Percentiles rank a stretch among this genome's conserved stretches.
Evolutionary conservation across 2,113 vertebrate species (phyloP).

Genomic region (Trichomycterus rosablanca): DNA sequence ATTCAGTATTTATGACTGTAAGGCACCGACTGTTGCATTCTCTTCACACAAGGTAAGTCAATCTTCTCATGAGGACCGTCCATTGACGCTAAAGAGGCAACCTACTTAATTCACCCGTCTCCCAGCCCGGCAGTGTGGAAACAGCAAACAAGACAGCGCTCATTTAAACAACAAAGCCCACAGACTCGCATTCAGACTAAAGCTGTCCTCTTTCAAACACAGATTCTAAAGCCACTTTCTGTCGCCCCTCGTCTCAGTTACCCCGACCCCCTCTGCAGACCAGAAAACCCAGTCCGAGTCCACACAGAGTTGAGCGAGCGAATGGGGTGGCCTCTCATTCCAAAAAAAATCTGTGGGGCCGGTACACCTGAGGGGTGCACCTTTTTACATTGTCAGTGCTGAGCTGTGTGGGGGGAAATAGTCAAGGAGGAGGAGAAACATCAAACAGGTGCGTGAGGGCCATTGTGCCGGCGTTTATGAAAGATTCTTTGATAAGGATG

Average conservation of each 20-base stretch:
- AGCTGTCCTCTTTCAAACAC: constrained; percentile 91
- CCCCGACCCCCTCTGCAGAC: constrained; percentile 79
- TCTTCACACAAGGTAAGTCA: constrained; percentile 69
- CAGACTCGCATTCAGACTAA: constrained; percentile 90
- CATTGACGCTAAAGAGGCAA: constrained; percentile 87
- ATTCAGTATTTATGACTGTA: constrained; percentile 19
- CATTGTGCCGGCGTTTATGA: constrained; percentile 73
- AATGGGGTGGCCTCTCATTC: constrained; percentile 77
- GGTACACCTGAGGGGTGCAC: constrained; percentile 67
- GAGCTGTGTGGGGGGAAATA: constrained; percentile 77
- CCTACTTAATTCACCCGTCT: constrained; percentile 83
- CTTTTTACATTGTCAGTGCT: constrained; percentile 75
- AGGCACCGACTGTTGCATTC: constrained; percentile 38
- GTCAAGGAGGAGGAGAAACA: constrained; percentile 81
- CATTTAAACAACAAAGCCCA: constrained; percentile 98
- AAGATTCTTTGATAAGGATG: constrained; percentile 68
- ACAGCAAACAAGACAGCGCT: constrained; percentile 89
- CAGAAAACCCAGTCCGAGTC: constrained; percentile 84
- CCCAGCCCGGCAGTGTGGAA: constrained; percentile 73
- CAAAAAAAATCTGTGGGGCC: constrained; percentile 48
- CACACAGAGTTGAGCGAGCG: constrained; percentile 72
- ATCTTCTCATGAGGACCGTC: constrained; percentile 80
- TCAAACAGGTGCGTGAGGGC: constrained; percentile 77
- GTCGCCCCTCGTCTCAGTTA: constrained; percentile 81
- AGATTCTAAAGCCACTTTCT: constrained; percentile 83